These are phyloP conservation scores for Momotus momota DNA, from an alignment of 2,797 vertebrate species.

Conservation along the genomic window DNA sequence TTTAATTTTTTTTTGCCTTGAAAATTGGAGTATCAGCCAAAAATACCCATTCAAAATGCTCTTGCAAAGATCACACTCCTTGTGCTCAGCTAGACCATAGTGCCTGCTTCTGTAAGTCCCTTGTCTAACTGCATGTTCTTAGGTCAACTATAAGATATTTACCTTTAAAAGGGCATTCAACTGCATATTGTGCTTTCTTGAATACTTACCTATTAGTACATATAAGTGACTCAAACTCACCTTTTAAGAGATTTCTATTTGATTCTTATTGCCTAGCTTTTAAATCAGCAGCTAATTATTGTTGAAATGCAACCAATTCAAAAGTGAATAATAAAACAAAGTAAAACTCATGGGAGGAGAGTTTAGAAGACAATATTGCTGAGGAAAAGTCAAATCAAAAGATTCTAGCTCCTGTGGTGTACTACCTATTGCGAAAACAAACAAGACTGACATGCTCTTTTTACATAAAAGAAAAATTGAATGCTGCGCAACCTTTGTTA, in stretches of 20 bases:
- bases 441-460: fast-evolving
- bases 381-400: neutral
- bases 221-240: fast-evolving
- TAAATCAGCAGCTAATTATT: neutral
- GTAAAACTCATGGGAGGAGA: fast-evolving
- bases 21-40: neutral
- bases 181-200: neutral
- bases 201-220: neutral
- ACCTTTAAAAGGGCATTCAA: neutral
- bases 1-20: neutral
- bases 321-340: neutral
- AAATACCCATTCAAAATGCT: neutral
- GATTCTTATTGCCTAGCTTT: neutral
- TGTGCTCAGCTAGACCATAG: neutral
- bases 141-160: neutral
- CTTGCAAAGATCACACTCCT: neutral
- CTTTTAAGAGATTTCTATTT: neutral
- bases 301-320: neutral
- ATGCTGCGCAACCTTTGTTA: neutral
- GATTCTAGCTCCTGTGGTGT: neutral
- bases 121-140: neutral
- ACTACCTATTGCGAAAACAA: neutral
- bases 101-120: neutral
- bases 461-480: neutral
- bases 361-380: neutral